Evolutionary conservation across 2,113 vertebrate genomes (phyloP).

Genomic region (Catharus fuscescens): DNA sequence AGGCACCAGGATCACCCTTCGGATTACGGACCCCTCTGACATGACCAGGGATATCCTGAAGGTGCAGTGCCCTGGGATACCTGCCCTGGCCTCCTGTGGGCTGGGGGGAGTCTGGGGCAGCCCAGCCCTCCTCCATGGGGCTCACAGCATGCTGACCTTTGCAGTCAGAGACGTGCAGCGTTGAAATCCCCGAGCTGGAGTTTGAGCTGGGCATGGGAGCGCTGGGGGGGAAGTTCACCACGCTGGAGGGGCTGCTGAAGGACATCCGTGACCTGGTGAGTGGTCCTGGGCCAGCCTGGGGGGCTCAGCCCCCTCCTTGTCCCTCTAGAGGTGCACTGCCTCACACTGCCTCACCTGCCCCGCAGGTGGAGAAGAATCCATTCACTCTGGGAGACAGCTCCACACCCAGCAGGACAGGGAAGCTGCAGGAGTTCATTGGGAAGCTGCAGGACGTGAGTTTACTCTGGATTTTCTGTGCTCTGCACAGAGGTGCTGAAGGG

Average conservation of each 20-base stretch:
- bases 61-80: constrained; percentile 36
- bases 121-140: rapidly evolving
- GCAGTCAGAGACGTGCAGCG: constrained; percentile 88
- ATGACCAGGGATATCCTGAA: constrained; percentile 93
- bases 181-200: constrained; percentile 92
- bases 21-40: constrained; percentile 84
- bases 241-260: constrained; percentile 90
- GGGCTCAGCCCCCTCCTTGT: neutral
- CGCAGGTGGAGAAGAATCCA: constrained; percentile 88
- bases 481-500: rapidly evolving
- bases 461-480: rapidly evolving
- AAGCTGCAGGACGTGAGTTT: constrained; percentile 82
- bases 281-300: neutral
- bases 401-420: constrained; percentile 52
- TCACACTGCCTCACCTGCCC: neutral
- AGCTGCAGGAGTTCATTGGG: constrained; percentile 81
- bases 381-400: constrained; percentile 90
- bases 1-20: constrained; percentile 89
- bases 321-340: rapidly evolving
- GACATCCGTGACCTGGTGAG: constrained; percentile 90
- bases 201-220: constrained; percentile 95
- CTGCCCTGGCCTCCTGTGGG: rapidly evolving
- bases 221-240: constrained; percentile 93
- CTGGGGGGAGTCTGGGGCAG: rapidly evolving
- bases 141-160: rapidly evolving